Evolutionary conservation across 2,113 vertebrate genomes (phyloP).

Genomic region (Thermophis baileyi): DNA sequence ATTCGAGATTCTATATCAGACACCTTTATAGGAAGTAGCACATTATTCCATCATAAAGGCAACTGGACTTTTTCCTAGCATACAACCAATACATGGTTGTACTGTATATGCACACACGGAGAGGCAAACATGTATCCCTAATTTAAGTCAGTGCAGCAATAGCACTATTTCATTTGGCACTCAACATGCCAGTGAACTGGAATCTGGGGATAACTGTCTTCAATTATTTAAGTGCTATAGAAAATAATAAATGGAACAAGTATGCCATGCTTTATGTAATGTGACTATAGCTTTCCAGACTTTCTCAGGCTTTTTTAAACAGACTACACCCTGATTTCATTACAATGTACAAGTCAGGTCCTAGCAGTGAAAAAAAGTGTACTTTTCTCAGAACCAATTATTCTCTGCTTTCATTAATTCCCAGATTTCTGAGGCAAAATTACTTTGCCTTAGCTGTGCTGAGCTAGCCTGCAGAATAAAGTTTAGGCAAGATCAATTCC

Average conservation of each 20-base stretch:
- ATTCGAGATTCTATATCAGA: slow-evolving; percentile 87
- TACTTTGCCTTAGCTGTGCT: background rate
- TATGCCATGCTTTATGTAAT: background rate
- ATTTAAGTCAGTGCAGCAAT: background rate
- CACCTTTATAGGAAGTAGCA: slow-evolving; percentile 65
- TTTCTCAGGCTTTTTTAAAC: background rate
- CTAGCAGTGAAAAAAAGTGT: background rate
- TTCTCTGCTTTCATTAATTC: background rate
- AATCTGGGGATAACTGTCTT: background rate
- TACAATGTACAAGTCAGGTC: background rate
- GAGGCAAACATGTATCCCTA: background rate
- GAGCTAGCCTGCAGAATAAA: background rate
- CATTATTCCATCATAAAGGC: background rate
- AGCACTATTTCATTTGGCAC: background rate
- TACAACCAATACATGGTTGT: background rate
- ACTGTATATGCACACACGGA: background rate
- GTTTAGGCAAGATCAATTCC: background rate
- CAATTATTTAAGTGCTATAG: background rate
- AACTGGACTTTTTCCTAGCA: too few relatives aligned
- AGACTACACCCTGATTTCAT: background rate
- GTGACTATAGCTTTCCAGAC: background rate
- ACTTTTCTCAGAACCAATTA: background rate
- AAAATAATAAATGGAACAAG: background rate
- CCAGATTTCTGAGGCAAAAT: background rate
- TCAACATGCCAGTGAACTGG: too few relatives aligned